Evolutionary conservation across 2,888 invertebrate species (phyloP).

Genomic region (Lasioglossum zephyrum): DNA sequence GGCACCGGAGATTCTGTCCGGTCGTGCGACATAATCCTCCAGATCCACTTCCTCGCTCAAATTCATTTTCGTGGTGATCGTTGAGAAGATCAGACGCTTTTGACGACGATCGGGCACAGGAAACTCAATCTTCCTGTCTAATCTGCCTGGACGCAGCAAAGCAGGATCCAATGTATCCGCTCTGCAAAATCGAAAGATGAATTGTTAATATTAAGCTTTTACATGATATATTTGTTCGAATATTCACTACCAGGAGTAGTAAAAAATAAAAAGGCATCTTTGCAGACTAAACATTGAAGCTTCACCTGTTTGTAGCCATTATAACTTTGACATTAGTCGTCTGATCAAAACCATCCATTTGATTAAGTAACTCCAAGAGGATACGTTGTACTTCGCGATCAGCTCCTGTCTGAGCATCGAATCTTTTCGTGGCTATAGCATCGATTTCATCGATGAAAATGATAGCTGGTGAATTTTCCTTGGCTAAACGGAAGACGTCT

Average conservation of each 20-base stretch:
- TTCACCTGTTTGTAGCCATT: conserved; percentile 85
- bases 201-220: neutral
- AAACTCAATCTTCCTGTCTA: conserved; percentile 99
- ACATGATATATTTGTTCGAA: neutral
- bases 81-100: conserved; percentile 98
- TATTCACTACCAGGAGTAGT: neutral
- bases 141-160: conserved; percentile 95
- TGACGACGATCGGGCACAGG: conserved; percentile 96
- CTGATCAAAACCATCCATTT: conserved; percentile 99
- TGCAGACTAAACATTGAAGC: neutral
- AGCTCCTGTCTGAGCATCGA: conserved; percentile 99
- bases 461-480: conserved; percentile 99
- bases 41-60: conserved; percentile 99
- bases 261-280: neutral
- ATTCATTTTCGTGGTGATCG: conserved; percentile 98
- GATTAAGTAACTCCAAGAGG: conserved; percentile 97
- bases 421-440: conserved; percentile 99
- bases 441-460: conserved; percentile 99
- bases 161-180: conserved; percentile 99
- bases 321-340: conserved; percentile 99
- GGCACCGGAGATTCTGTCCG: conserved; percentile 99
- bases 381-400: conserved; percentile 99
- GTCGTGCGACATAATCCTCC: conserved; percentile 99
- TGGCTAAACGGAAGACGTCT: conserved; percentile 99
- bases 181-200: conserved; percentile 81